Base-by-base conservation (phyloP, 2,113 vertebrate species). In the Galemys pyrenaicus region DNA sequence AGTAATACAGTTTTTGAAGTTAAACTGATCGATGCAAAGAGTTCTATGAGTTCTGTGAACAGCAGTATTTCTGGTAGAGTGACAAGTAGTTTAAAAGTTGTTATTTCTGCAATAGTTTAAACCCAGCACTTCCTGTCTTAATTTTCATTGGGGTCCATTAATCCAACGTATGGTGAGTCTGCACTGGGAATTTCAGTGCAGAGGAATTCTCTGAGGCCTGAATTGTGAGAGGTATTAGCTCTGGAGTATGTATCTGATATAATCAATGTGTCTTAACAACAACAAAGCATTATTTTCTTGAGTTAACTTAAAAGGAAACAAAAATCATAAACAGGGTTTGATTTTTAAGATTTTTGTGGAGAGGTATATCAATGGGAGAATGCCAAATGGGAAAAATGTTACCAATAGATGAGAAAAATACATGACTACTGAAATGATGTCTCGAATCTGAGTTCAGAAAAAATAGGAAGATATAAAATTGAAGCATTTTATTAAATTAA, bases 11-110 rank as follows among this genome's bases (percentile, higher is more conserved):
- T 60, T 93, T 96, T 89, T 71, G 19, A 88, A 88, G 58, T 77
- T 97, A 96, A 92, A 84, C 10, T 83, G 77, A 83, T 89, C 0
- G 1, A 94, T 92, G 56, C n/a, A 91, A 88, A 91, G 10, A 89
- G 73, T 82, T 87, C 5, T 94, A 30, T 51, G 86, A 88, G 39
- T 94, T 87, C 71, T 37, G 2, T 37, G 75, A 75, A 87, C 26
- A 67, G 28, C 65, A 67, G 3, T 77, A 65, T 73, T 94, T 71
- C 65, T 62, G 30, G 28, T 75, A 13, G 26, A n/a, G 1, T 91
- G 49, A 73, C 22, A 80, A 22, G 15, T 75, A 9, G 37, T 95
- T 92, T 94, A 77, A 49, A 83, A 56, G 30, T 15, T 58, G 32
- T 94, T 44, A 79, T 70, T 73, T 89, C 74, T 91, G 8, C 6